A percentile compares a stretch with the other conserved stretches of the same genome.
Conservation (phyloP, 30 jellyfish, hydroid and myxozoan species). For the Mastigias papua region DNA sequence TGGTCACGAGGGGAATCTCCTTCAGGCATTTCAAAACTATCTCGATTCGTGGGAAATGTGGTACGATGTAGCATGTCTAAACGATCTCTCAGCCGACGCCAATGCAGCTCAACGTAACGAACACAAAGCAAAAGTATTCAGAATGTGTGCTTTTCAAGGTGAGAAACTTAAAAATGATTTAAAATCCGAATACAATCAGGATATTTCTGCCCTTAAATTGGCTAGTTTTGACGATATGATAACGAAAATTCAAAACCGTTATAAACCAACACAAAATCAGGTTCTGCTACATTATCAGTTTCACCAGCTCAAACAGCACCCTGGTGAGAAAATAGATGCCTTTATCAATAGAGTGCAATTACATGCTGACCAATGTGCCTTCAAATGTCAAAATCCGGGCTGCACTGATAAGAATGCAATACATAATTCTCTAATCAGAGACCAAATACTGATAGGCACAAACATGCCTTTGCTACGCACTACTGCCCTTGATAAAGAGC, state of each 20-base stretch:
- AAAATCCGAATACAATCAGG: constrained; percentile 16
- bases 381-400: constrained; percentile 20
- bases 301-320: constrained; percentile 29
- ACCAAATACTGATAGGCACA: constrained; percentile 23
- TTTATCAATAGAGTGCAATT: constrained; percentile 29
- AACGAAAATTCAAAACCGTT: constrained; percentile 10
- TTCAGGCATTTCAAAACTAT: constrained; percentile 14
- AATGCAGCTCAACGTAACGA: constrained; percentile 7
- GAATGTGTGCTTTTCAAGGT: constrained; percentile 36
- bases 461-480: background rate
- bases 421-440: constrained; percentile 3
- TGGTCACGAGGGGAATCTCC: constrained; percentile 30
- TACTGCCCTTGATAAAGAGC: constrained; percentile 28
- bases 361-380: constrained; percentile 49
- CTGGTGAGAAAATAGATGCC: constrained; percentile 44
- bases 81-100: constrained; percentile 38
- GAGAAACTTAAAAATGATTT: constrained; percentile 34
- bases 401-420: constrained; percentile 24
- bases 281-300: constrained; percentile 63
- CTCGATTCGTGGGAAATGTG: constrained; percentile 54
- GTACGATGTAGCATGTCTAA: constrained; percentile 25
- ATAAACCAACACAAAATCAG: constrained; percentile 38
- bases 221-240: constrained; percentile 54
- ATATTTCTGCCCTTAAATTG: constrained; percentile 11
- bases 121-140: constrained; percentile 34